Evolutionary conservation across 2,888 invertebrate genomes (phyloP).

Genomic region (Tinea trinotella): DNA sequence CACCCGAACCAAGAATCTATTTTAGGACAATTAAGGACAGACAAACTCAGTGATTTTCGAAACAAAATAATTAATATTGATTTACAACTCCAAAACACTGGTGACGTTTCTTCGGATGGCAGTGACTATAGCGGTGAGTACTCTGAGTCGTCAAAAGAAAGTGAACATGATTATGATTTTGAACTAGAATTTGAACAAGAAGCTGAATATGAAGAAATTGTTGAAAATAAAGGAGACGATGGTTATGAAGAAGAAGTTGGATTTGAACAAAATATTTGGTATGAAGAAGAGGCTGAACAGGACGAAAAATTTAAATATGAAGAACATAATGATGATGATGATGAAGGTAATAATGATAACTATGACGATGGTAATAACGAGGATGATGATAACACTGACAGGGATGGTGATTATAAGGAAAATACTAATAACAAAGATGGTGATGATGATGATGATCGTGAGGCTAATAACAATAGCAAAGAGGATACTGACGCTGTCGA

Average conservation of each 20-base stretch:
- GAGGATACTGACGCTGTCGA: not conserved
- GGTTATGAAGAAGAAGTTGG: not conserved
- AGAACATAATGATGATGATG: conserved; percentile 21
- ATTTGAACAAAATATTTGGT: not conserved
- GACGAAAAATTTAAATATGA: not conserved
- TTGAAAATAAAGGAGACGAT: not conserved
- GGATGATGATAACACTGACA: too few species aligned
- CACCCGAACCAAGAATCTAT: not conserved
- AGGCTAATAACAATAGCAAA: not conserved
- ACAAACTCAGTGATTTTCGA: not conserved
- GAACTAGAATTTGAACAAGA: too few species aligned
- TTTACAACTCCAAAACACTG: not conserved
- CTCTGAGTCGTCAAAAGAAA: not conserved
- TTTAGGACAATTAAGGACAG: not conserved
- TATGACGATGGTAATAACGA: too few species aligned
- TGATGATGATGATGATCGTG: conserved; percentile 20
- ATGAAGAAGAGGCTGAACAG: not conserved
- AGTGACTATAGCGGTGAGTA: not conserved
- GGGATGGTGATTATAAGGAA: conserved; percentile 18
- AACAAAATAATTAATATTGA: not conserved
- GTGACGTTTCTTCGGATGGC: not conserved
- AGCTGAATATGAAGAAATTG: not conserved
- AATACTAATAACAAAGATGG: conserved; percentile 26
- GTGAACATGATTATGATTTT: not conserved
- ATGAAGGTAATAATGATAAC: too few species aligned